Evolutionary conservation across 2,888 invertebrate species (phyloP), one percentile per base, ranked within the genome.

Genomic region (Oxystoma pomonae): DNA sequence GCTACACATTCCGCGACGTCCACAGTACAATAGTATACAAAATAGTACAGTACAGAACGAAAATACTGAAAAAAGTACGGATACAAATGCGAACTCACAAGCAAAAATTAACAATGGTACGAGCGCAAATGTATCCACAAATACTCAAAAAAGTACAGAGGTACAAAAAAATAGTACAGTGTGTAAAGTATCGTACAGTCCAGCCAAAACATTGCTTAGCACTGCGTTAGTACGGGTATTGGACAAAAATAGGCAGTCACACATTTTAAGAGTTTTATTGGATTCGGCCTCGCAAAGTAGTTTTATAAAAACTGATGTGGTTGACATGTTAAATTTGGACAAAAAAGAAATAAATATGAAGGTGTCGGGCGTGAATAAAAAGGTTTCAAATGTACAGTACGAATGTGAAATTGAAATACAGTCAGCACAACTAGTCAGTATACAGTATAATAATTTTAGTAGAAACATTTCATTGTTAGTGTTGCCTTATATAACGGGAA

Each of bases 221-320:
- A 35, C 35, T 12, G 35, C 35, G 35, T 35, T 35, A 35, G 35
- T 35, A 35, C 35, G 35, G 12, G 35, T 35, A 3, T 35, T 35
- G 35, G 35, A n/a, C 21, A 59, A 52, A 12, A 60, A 60, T 22
- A 60, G 55, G 55, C 18, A 60, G 21, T 21, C 60, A 16, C 57
- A 51, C 2, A 49, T 17, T 17, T 17, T 20, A n/a, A 17, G 57
- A 21, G 52, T 51, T 20, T 19, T 61, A 50, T 53, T 57, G 21
- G 61, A 61, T 52, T 22, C 58, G 16, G 61, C 57, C 20, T 57
- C 57, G 16, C 57, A 61, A 52, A 57, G 57, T 50, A 61, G 51
- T 50, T 61, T 57, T 52, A 20, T 61, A 20, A 57, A 18, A 16
- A 3, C 1, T 17, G 52, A 57, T n/a, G 7, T 61, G 17, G 16